Evolutionary conservation across 1,140 invertebrate genomes (phyloP).

Genomic region (Papilio aristodemus): DNA sequence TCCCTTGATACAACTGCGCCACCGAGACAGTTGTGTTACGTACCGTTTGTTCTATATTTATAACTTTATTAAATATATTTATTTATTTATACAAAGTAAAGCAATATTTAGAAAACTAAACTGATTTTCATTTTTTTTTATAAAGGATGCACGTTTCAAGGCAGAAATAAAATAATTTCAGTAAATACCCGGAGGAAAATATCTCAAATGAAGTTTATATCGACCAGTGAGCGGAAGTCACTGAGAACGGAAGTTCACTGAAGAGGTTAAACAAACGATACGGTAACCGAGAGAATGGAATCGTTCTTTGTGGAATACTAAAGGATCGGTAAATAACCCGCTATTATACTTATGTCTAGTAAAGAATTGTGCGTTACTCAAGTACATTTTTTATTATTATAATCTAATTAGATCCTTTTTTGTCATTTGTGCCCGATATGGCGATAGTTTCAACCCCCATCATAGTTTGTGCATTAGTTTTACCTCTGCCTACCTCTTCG

Average conservation of each 20-base stretch:
- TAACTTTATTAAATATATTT: no score
- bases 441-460: no score
- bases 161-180: slow-evolving; percentile 12
- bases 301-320: slow-evolving; percentile 75
- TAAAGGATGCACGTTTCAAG: neutral
- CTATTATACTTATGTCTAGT: neutral
- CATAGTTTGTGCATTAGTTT: no score
- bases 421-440: no score
- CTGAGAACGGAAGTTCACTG: slow-evolving; percentile 8
- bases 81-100: no score
- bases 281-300: slow-evolving; percentile 64
- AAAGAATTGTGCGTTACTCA: neutral
- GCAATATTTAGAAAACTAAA: no score
- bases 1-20: no score
- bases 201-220: slow-evolving; percentile 20
- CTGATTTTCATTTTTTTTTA: slow-evolving; percentile 3
- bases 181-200: neutral
- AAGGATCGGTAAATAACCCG: slow-evolving; percentile 68
- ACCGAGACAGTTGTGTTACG: no score
- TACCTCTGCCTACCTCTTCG: no score
- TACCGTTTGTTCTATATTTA: no score
- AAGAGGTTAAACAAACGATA: slow-evolving; percentile 77
- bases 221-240: slow-evolving; percentile 15
- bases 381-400: no score
- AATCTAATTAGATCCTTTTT: no score